phyloP scores from a whole-genome alignment of 2,113 vertebrate genomes.

The Canis aureus region DNA sequence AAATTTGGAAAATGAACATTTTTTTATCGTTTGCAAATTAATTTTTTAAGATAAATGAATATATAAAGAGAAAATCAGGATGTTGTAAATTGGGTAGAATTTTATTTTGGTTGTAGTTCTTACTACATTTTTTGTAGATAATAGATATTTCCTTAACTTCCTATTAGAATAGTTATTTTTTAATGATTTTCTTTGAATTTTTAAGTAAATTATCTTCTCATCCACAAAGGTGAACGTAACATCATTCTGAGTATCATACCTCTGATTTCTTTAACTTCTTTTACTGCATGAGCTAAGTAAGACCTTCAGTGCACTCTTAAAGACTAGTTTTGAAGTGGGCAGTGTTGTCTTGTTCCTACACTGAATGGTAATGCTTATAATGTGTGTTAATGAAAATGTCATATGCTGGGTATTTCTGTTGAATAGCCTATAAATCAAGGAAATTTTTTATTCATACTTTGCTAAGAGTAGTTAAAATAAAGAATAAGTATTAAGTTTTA shows the following conservation, averaged over 20 bases:
- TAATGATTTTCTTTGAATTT: not conserved
- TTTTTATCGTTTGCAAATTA: not conserved
- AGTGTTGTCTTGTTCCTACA: not conserved
- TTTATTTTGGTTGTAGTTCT: not conserved
- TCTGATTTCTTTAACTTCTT: constrained; percentile 19
- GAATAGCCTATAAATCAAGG: not conserved
- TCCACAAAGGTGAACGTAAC: not conserved
- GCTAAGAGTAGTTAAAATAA: not conserved
- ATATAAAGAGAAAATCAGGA: not conserved
- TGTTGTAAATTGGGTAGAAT: not conserved
- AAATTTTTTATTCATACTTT: constrained; percentile 1
- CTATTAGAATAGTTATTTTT: not conserved
- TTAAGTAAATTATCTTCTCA: not conserved
- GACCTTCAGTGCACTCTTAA: not conserved
- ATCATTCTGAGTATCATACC: not conserved
- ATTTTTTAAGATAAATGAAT: not conserved
- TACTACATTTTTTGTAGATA: not conserved
- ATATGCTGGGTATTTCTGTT: not conserved
- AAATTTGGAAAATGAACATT: not conserved
- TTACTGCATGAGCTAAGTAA: not conserved
- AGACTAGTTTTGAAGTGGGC: not conserved
- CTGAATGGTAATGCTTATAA: not conserved
- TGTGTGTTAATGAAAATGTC: constrained; percentile 6
- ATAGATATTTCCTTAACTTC: not conserved
- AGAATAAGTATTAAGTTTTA: constrained; percentile 18